These are phyloP conservation scores for Trichacis sp. DNA, from an alignment of 2,888 invertebrate genomes.

Conservation along the genomic window DNA sequence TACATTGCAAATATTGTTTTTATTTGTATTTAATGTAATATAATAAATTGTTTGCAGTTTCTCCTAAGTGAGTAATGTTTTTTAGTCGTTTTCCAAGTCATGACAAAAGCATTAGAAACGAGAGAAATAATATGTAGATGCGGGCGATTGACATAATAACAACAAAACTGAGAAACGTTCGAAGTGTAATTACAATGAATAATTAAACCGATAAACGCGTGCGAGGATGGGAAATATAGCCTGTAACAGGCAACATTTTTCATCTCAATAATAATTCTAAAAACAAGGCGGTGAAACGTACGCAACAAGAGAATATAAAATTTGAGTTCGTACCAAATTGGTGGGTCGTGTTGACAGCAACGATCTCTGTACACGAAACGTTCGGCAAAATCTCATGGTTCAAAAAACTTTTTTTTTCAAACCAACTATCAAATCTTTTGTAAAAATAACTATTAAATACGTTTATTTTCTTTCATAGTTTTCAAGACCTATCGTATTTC, in stretches of 20 bases:
- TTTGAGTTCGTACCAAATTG: slow-evolving; percentile 31
- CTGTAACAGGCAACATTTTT: slow-evolving; percentile 22
- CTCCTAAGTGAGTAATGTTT: slow-evolving; percentile 66
- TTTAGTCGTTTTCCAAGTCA: slow-evolving; percentile 59
- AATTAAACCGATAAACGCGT: slow-evolving; percentile 22
- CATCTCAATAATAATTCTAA: slow-evolving; percentile 15
- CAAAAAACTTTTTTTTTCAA: no score
- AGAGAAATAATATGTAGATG: slow-evolving; percentile 20
- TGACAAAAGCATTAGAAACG: slow-evolving; percentile 47
- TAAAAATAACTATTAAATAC: slow-evolving; percentile 17
- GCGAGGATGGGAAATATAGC: slow-evolving; percentile 29
- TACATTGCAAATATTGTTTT: slow-evolving; percentile 65
- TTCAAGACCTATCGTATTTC: background rate
- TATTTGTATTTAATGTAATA: slow-evolving; percentile 67
- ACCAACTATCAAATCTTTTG: slow-evolving; percentile 22
- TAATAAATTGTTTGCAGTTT: slow-evolving; percentile 69
- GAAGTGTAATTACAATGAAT: slow-evolving; percentile 9
- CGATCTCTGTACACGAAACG: slow-evolving; percentile 24
- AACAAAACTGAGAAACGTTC: slow-evolving; percentile 8
- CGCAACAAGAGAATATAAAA: slow-evolving; percentile 13
- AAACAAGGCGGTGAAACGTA: slow-evolving; percentile 24
- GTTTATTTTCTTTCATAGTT: background rate
- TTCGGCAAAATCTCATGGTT: slow-evolving; percentile 9
- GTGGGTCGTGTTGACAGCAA: slow-evolving; percentile 20
- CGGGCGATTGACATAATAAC: slow-evolving; percentile 2